Conservation (phyloP, 2,888 invertebrate species). For the Lepas anatifera region DNA sequence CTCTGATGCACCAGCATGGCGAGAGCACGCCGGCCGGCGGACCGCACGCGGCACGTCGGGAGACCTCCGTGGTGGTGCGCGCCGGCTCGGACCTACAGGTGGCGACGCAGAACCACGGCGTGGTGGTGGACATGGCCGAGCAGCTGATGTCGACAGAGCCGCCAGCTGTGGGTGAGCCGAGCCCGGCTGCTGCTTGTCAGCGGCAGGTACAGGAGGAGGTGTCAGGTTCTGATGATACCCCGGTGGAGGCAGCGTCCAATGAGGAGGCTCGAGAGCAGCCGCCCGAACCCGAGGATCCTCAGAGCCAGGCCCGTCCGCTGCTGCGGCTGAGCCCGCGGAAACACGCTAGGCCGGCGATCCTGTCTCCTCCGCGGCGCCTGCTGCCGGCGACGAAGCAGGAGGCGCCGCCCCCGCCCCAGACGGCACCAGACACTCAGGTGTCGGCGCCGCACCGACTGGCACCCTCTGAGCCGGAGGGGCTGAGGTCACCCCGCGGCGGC, state of each 20-base stretch:
- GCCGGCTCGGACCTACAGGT: too few relatives aligned
- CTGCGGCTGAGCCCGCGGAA: slow-evolving; percentile 2
- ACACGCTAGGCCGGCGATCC: neutral
- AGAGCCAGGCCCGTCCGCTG: neutral
- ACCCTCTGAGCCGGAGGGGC: neutral
- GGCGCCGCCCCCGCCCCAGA: neutral
- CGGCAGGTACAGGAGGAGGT: too few relatives aligned
- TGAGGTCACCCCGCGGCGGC: neutral
- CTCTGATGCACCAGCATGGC: neutral
- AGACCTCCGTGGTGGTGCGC: too few relatives aligned
- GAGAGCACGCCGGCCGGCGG: neutral
- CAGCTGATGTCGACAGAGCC: neutral
- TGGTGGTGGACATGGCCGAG: neutral
- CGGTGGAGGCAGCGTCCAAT: too few relatives aligned
- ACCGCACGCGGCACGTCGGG: too few relatives aligned
- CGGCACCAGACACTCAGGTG: neutral
- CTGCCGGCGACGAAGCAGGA: neutral
- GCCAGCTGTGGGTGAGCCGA: too few relatives aligned
- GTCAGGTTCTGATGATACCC: too few relatives aligned
- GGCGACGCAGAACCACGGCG: too few relatives aligned
- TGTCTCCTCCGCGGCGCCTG: neutral
- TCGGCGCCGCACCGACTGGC: too few relatives aligned
- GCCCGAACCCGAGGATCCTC: too few relatives aligned
- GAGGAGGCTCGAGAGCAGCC: too few relatives aligned
- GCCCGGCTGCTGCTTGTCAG: too few relatives aligned